Conservation (phyloP, 2,797 vertebrate genomes). For the Taeniopygia guttata region DNA sequence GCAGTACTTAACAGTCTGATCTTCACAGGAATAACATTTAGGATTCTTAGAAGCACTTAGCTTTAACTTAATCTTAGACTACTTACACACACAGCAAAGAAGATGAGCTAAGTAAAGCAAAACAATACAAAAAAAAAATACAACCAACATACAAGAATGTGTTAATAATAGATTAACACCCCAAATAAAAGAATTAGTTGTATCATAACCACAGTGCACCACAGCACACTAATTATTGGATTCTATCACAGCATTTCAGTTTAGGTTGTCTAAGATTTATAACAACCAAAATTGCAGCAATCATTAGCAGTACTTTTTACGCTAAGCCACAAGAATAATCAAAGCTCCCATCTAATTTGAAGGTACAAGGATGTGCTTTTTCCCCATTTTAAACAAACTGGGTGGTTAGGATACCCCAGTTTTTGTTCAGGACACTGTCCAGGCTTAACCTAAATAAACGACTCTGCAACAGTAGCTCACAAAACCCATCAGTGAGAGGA, state of each 20-base stretch:
- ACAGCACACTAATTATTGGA: not conserved
- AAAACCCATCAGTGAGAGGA: not conserved
- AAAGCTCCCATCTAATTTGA: not conserved
- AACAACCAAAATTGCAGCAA: rapidly evolving
- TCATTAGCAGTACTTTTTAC: not conserved
- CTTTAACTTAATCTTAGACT: conserved; percentile 46
- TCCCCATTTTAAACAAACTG: not conserved
- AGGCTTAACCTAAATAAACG: not conserved
- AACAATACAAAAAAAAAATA: not conserved
- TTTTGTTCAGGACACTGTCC: not conserved
- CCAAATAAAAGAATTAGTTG: not conserved
- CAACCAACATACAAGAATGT: not conserved
- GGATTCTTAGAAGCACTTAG: conserved; percentile 42
- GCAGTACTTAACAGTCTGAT: conserved; percentile 42
- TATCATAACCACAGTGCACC: not conserved
- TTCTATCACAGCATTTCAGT: not conserved
- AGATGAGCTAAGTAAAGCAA: conserved; percentile 50
- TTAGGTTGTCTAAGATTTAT: not conserved
- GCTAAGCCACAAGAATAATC: not conserved
- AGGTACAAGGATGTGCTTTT: not conserved
- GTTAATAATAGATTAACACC: not conserved
- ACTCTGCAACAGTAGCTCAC: not conserved
- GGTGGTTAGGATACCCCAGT: too few species aligned
- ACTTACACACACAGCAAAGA: conserved; percentile 23
- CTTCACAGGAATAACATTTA: conserved; percentile 5